Evolutionary conservation across 2,888 invertebrate species (phyloP).

Genomic region (Panzeria rudis): DNA sequence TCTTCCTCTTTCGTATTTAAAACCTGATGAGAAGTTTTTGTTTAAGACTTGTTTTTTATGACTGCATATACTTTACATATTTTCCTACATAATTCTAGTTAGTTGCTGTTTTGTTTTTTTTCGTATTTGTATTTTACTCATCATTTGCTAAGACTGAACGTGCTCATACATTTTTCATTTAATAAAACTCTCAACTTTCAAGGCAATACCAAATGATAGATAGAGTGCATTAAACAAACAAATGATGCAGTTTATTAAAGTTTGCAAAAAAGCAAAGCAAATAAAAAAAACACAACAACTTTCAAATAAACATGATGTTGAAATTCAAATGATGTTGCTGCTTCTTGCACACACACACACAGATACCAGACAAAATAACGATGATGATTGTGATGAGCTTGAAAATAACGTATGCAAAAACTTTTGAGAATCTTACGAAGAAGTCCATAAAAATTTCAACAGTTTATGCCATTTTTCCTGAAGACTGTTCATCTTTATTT

Average conservation of each 20-base stretch:
- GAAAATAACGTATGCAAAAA: constrained; percentile 69
- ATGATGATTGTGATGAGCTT: constrained; percentile 47
- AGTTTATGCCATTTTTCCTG: constrained; percentile 46
- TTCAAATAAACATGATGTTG: constrained; percentile 50
- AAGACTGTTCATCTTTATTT: background rate
- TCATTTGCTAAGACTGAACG: constrained; percentile 77
- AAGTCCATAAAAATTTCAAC: constrained; percentile 67
- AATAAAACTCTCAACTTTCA: constrained; percentile 65
- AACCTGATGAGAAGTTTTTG: constrained; percentile 52
- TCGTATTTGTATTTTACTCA: constrained; percentile 74
- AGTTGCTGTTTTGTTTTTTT: background rate
- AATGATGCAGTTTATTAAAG: constrained; percentile 72
- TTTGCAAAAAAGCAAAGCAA: constrained; percentile 4
- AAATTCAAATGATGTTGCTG: constrained; percentile 56
- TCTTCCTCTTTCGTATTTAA: background rate
- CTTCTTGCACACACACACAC: background rate
- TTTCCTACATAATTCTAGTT: constrained; percentile 4
- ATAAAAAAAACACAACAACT: constrained; percentile 14
- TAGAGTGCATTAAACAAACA: constrained; percentile 72
- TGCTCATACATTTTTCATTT: constrained; percentile 79
- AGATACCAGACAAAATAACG: constrained; percentile 13
- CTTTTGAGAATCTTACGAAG: constrained; percentile 53
- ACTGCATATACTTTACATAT: constrained; percentile 50
- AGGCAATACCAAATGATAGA: constrained; percentile 68
- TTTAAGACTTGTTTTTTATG: constrained; percentile 55